Evolutionary conservation across 2,113 vertebrate species (phyloP).

Genomic region (Reinhardtius hippoglossoides): DNA sequence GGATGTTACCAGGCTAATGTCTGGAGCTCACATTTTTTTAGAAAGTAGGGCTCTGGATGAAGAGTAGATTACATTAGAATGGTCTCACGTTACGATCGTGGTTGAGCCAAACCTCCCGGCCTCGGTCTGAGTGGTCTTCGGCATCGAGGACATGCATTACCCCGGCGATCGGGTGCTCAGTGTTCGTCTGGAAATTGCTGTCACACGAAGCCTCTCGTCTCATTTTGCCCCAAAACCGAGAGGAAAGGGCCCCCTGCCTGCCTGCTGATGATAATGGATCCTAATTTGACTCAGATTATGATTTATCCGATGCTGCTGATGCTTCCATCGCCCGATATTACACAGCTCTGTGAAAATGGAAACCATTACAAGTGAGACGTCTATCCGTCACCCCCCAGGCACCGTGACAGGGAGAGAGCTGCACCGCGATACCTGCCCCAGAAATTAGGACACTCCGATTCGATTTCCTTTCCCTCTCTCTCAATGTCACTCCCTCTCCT

Average conservation of each 20-base stretch:
- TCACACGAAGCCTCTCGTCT: conserved; percentile 62
- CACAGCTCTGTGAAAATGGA: conserved; percentile 63
- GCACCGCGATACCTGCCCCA: conserved; percentile 51
- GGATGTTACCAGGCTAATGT: neutral
- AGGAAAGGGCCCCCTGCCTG: conserved; percentile 44
- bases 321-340: conserved; percentile 54
- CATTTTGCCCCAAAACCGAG: conserved; percentile 57
- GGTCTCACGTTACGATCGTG: conserved; percentile 8
- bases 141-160: conserved; percentile 23
- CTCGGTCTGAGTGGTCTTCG: conserved; percentile 22
- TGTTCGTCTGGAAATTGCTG: conserved; percentile 49
- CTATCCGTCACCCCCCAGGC: conserved; percentile 60
- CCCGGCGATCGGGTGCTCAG: conserved; percentile 48
- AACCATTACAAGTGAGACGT: conserved; percentile 67
- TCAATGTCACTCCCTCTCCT: conserved; percentile 16
- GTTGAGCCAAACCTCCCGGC: conserved; percentile 12
- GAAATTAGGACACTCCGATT: conserved; percentile 68
- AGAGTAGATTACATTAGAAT: neutral
- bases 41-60: neutral
- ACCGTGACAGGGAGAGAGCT: conserved; percentile 23
- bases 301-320: conserved; percentile 69
- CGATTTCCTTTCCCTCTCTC: conserved; percentile 50
- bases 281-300: conserved; percentile 75
- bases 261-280: conserved; percentile 69
- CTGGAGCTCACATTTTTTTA: neutral